Evolutionary conservation across 2,797 vertebrate species (phyloP).

Genomic region (Channallabes apus): DNA sequence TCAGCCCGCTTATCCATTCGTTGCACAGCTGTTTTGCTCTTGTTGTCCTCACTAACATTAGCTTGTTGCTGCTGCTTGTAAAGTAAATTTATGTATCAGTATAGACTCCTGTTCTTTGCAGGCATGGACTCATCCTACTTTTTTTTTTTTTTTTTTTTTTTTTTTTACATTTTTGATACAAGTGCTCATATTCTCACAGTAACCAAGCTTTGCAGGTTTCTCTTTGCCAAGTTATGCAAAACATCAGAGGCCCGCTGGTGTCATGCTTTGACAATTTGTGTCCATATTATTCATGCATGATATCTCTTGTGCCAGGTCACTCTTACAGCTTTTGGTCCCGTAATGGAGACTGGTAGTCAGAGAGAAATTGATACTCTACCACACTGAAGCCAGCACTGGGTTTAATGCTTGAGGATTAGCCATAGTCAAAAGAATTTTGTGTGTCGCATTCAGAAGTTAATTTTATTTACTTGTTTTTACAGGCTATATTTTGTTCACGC

Average conservation of each 20-base stretch:
- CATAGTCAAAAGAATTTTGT: no score
- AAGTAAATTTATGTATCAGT: no score
- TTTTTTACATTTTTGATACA: background rate
- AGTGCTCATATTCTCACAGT: background rate
- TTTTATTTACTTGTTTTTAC: no score
- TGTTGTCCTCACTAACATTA: background rate
- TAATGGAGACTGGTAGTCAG: background rate
- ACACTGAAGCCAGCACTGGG: background rate
- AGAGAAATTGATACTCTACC: background rate
- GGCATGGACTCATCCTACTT: background rate
- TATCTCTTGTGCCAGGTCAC: background rate
- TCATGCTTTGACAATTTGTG: background rate
- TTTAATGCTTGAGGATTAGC: no score
- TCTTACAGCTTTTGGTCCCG: background rate
- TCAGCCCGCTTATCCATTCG: background rate
- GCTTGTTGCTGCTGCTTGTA: background rate
- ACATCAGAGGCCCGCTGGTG: background rate
- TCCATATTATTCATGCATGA: background rate
- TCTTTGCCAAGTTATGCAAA: constrained; percentile 6
- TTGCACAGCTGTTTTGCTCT: background rate
- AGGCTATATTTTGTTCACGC: no score
- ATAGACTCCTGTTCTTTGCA: background rate
- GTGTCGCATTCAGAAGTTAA: no score
- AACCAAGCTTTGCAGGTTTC: background rate
- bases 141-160: no score